A percentile compares a stretch with the other conserved stretches of the same genome.
phyloP scores from a whole-genome alignment of 2,888 invertebrate species.

The Dicycla oo region DNA sequence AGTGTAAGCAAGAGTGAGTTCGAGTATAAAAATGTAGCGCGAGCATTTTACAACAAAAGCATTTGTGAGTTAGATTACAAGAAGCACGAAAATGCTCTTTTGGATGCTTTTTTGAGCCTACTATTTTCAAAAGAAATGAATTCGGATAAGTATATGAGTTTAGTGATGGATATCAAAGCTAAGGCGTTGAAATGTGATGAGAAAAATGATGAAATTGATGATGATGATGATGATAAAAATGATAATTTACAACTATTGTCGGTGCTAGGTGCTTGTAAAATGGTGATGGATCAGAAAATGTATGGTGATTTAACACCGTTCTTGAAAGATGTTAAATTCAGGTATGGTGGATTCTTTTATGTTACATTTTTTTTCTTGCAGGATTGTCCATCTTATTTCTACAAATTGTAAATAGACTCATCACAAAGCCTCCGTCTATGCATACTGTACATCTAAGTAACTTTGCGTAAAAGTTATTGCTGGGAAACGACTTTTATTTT shows the following conservation, averaged over 20 bases:
- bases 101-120: constrained; percentile 80
- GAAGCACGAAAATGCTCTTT: constrained; percentile 75
- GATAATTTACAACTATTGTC: constrained; percentile 75
- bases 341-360: constrained; percentile 65
- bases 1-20: constrained; percentile 58
- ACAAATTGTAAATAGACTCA: too few species aligned
- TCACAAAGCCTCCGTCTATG: too few species aligned
- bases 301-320: constrained; percentile 77
- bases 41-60: constrained; percentile 84
- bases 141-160: constrained; percentile 81
- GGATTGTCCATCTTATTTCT: background rate
- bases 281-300: constrained; percentile 60
- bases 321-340: constrained; percentile 75
- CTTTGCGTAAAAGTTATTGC: too few species aligned
- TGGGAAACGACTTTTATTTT: too few species aligned
- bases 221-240: constrained; percentile 50
- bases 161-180: constrained; percentile 84
- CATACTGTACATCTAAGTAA: too few species aligned
- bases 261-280: constrained; percentile 73
- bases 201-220: constrained; percentile 55
- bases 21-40: constrained; percentile 77
- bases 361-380: background rate
- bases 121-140: constrained; percentile 74
- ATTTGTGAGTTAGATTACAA: constrained; percentile 82
- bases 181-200: constrained; percentile 74